A percentile compares a stretch with the other conserved stretches of the same genome.
These are phyloP conservation scores for Psophia crepitans DNA, from an alignment of 2,113 vertebrate species.

Conservation along the genomic window DNA sequence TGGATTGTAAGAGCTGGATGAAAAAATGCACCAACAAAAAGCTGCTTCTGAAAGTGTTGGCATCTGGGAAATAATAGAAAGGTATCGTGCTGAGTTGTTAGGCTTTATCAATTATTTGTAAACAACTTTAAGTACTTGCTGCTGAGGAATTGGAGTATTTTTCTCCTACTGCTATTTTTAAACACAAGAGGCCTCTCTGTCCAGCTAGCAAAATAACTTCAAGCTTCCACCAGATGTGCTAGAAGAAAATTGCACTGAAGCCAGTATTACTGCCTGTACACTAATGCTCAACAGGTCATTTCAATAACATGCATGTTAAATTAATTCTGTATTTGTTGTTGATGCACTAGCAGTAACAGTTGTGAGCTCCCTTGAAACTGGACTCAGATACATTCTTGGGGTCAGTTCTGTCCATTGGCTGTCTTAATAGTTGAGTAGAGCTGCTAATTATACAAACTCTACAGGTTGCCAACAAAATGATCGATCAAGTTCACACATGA, in stretches of 20 bases:
- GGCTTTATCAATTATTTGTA: not conserved
- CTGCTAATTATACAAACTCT: not conserved
- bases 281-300: not conserved
- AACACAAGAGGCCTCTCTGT: not conserved
- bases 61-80: not conserved
- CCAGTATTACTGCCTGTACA: not conserved
- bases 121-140: not conserved
- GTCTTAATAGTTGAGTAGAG: not conserved
- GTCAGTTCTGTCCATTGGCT: not conserved
- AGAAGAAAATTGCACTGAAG: not conserved
- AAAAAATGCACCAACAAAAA: not conserved
- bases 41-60: not conserved
- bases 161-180: not conserved
- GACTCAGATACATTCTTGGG: not conserved
- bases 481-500: not conserved
- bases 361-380: not conserved
- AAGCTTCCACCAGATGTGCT: not conserved
- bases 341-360: not conserved
- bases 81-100: not conserved
- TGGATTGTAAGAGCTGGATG: not conserved
- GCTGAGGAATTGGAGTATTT: not conserved
- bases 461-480: not conserved
- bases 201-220: not conserved
- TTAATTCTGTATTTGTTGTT: not conserved
- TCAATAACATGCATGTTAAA: not conserved